These are phyloP conservation scores for Ormyrus nitidulus DNA, from an alignment of 2,888 invertebrate species.

Conservation along the genomic window DNA sequence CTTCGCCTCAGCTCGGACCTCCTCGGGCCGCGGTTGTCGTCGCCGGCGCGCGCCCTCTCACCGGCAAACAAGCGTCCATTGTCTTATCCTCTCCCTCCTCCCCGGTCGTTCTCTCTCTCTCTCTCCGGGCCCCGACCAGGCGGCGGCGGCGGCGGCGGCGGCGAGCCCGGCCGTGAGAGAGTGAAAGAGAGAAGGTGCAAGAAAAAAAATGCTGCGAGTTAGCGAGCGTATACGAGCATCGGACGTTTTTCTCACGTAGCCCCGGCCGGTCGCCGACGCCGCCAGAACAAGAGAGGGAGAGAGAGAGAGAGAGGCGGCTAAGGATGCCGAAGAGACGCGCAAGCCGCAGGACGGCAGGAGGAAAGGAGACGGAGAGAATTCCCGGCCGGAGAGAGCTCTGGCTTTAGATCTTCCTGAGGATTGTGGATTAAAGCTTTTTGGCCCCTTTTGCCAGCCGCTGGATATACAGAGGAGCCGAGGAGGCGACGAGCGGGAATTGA, in stretches of 20 bases:
- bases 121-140: neutral
- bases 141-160: no score
- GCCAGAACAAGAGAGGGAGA: neutral
- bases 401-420: conserved; percentile 7
- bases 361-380: neutral
- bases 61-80: conserved; percentile 54
- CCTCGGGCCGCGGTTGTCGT: conserved; percentile 37
- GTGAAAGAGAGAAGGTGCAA: conserved; percentile 57
- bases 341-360: conserved; percentile 1
- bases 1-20: conserved; percentile 38
- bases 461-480: neutral
- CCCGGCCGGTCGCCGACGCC: conserved; percentile 10
- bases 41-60: conserved; percentile 39
- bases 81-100: conserved; percentile 51
- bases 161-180: conserved; percentile 50
- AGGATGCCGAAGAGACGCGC: conserved; percentile 18
- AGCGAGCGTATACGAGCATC: conserved; percentile 52
- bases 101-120: conserved; percentile 33
- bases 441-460: neutral
- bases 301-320: neutral
- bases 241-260: conserved; percentile 55
- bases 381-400: neutral
- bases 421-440: conserved; percentile 29
- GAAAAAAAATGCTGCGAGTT: conserved; percentile 56
- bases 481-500: neutral